Evolutionary conservation across 2,888 invertebrate genomes (phyloP), one percentile per base, ranked within the genome.

Genomic region (Eurytoma adleriae): DNA sequence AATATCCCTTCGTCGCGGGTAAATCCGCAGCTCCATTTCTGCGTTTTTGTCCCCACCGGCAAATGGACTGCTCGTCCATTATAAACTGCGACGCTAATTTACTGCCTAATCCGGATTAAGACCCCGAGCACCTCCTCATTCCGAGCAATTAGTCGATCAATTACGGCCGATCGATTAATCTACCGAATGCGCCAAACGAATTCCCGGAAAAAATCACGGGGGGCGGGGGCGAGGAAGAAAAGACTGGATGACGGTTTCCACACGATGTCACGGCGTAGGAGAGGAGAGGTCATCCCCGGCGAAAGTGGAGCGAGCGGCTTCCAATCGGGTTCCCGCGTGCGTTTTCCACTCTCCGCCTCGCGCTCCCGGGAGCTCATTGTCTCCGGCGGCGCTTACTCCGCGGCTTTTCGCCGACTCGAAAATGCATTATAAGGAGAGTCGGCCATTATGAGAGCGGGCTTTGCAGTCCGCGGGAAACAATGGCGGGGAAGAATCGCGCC

Each of bases 401-500:
- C 12, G 7, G n/a, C 40, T 14, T 20, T 5, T 54, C 54, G 50
- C 57, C 16, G 2, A 30, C 69, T 30, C 56, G 20, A 54, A 40
- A 40, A 78, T 30, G 57, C 48, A 48, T 52, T 52, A 66, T 27
- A 67, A 54, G 66, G 50, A 71, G 61, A 16, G 62, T 61, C 61
- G 61, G 16, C 30, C 64, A 64, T 64, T 64, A 40, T 64, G 18
- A 30, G 30, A 30, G 40, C 18, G 30, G 64, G 62, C 12, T 30
- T 62, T 48, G 64, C 48, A 30, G 62, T 24, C 20, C 20, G 69
- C 4, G 40, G 40, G 56, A 72, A 72, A 76, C 76, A 79, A 79
- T 79, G 70, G 68, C 14, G n/a, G 72, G 54, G 61, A 73, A 78
- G 52, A 73, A 66, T 78, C 62, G 64, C 54, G 30, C 66, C 30